These are phyloP conservation scores for Drosophila nigromelanica DNA, from an alignment of 1,140 invertebrate genomes.

Conservation along the genomic window DNA sequence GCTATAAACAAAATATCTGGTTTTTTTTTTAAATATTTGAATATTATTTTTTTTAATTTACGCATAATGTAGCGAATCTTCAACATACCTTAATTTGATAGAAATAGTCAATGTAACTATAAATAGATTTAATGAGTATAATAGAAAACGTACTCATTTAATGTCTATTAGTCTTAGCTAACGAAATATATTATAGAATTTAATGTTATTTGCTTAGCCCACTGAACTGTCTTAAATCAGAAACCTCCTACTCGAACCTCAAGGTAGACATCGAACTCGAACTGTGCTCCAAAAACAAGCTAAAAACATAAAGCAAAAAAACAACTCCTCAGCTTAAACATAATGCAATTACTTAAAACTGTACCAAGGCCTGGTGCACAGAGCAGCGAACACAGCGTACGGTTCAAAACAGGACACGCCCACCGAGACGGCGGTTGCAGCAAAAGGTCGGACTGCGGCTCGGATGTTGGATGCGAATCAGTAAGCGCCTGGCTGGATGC, in stretches of 20 bases:
- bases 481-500: constrained; percentile 18
- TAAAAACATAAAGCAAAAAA: constrained; percentile 9
- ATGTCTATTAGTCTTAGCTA: not conserved
- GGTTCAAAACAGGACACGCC: constrained; percentile 74
- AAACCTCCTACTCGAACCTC: constrained; percentile 60
- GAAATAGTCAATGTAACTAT: too few species aligned
- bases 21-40: too few species aligned
- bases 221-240: constrained; percentile 29
- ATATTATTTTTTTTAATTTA: too few species aligned
- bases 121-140: too few species aligned
- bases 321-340: constrained; percentile 61
- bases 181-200: constrained; percentile 16
- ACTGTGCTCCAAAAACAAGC: constrained; percentile 58
- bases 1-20: too few species aligned
- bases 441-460: constrained; percentile 62
- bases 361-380: constrained; percentile 71
- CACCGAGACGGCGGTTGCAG: constrained; percentile 58
- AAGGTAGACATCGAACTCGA: constrained; percentile 64
- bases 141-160: too few species aligned
- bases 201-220: constrained; percentile 62
- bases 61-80: too few species aligned
- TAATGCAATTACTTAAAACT: constrained; percentile 83
- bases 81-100: too few species aligned
- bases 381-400: constrained; percentile 20
- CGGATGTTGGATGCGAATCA: constrained; percentile 20